phyloP scores from a whole-genome alignment of 1,140 invertebrate genomes.

The Oryctes rhinoceros region DNA sequence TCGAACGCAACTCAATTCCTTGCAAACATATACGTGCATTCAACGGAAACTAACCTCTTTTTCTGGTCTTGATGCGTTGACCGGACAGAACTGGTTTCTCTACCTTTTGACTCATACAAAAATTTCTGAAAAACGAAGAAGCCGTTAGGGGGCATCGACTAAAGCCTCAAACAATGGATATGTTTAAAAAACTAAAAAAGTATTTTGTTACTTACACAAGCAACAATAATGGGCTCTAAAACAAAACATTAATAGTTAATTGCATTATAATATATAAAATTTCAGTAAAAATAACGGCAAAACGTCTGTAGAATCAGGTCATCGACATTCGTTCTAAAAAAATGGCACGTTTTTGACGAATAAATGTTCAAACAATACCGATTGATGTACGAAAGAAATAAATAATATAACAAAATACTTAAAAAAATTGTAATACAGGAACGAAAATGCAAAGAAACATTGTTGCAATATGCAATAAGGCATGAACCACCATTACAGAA shows the following conservation, averaged over 20 bases:
- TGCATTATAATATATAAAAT: constrained; percentile 28
- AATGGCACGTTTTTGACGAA: constrained; percentile 1
- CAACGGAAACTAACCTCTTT: constrained; percentile 80
- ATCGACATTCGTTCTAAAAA: constrained; percentile 40
- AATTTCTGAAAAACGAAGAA: constrained; percentile 75
- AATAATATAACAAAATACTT: constrained; percentile 31
- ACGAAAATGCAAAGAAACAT: constrained; percentile 43
- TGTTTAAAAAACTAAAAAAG: constrained; percentile 7
- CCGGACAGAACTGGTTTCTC: constrained; percentile 99
- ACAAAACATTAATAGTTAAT: constrained; percentile 42
- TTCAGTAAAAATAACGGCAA: constrained; percentile 39
- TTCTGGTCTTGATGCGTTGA: constrained; percentile 99
- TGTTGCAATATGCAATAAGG: constrained; percentile 43
- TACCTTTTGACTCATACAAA: constrained; percentile 99
- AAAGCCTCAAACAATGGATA: constrained; percentile 24
- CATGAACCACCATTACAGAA: constrained; percentile 44
- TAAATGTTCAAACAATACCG: constrained; percentile 12
- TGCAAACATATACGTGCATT: neutral
- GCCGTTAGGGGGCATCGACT: neutral
- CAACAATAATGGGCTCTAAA: constrained; percentile 42
- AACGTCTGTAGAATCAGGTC: constrained; percentile 30
- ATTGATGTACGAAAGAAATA: constrained; percentile 5
- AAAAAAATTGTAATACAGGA: constrained; percentile 26
- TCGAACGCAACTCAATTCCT: too few species aligned
- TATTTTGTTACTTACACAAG: constrained; percentile 42